phyloP scores from a whole-genome alignment of 1,140 invertebrate species.

The Orchestia grillus region DNA sequence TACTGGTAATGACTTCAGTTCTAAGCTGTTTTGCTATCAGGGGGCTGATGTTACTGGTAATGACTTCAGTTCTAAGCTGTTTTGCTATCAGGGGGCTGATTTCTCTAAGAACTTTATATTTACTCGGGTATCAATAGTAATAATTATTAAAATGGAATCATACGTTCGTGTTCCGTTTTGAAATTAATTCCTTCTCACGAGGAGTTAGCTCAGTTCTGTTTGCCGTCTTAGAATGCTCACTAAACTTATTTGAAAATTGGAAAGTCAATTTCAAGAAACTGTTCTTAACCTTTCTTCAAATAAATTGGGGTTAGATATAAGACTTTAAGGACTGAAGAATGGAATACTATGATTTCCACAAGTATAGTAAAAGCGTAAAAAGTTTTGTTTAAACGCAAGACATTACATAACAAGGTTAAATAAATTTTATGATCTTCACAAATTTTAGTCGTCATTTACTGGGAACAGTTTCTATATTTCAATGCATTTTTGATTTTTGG shows the following conservation, averaged over 20 bases:
- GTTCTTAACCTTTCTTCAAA: no score
- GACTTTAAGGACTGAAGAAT: no score
- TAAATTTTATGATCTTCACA: no score
- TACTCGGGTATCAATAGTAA: not conserved
- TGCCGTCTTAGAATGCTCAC: not conserved
- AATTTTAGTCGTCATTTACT: no score
- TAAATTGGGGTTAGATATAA: no score
- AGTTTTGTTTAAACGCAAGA: no score
- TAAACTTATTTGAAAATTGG: no score
- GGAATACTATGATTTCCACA: no score
- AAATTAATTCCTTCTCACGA: not conserved
- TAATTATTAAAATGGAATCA: not conserved
- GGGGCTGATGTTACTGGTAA: not conserved
- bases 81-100: not conserved
- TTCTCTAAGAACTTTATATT: not conserved
- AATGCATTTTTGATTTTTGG: not conserved
- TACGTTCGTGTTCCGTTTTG: not conserved
- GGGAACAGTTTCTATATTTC: not conserved
- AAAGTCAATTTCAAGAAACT: no score
- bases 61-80: not conserved
- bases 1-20: not conserved
- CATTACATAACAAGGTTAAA: no score
- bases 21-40: not conserved
- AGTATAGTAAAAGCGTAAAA: no score
- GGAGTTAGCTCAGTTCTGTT: not conserved